Conservation (phyloP, 2,888 invertebrate species). For the Oscheius sp. region DNA sequence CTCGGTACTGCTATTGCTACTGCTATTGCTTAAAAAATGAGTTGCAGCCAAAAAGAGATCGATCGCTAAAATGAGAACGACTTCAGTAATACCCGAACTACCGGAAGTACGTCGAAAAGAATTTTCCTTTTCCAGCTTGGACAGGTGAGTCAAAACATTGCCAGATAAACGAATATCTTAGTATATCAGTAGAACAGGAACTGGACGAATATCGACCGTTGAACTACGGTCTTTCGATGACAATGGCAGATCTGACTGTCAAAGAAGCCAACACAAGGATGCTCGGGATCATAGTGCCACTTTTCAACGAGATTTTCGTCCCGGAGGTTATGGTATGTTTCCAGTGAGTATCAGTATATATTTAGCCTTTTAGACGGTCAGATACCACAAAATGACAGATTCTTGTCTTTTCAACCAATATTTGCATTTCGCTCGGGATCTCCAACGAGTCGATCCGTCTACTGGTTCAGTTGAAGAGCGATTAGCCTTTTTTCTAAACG, state of each 20-base stretch:
- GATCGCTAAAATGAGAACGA: not conserved
- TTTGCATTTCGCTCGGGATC: conserved; percentile 72
- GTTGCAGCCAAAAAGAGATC: conserved; percentile 1
- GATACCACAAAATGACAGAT: conserved; percentile 74
- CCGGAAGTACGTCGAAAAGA: conserved; percentile 4
- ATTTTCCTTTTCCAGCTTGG: conserved; percentile 20
- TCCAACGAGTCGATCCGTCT: conserved; percentile 71
- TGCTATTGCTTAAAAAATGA: not conserved
- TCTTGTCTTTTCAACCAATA: conserved; percentile 74
- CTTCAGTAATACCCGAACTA: not conserved
- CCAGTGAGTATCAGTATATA: not conserved
- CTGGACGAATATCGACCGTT: conserved; percentile 74
- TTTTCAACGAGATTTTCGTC: conserved; percentile 74
- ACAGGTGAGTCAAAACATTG: conserved; percentile 4
- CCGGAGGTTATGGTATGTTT: conserved; percentile 73
- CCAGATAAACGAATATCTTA: not conserved
- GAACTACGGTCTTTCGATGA: conserved; percentile 69
- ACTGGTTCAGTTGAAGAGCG: conserved; percentile 60
- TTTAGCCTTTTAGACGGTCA: conserved; percentile 67
- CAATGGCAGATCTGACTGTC: conserved; percentile 45
- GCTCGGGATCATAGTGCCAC: conserved; percentile 73
- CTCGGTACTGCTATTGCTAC: not conserved
- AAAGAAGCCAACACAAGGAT: conserved; percentile 74
- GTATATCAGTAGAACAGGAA: conserved; percentile 62
- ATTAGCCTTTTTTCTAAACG: conserved; percentile 76